Percentiles rank a stretch among this genome's conserved stretches.
Evolutionary conservation across 2,797 vertebrate species (phyloP).

Genomic region (Hoplostethus mediterraneus): DNA sequence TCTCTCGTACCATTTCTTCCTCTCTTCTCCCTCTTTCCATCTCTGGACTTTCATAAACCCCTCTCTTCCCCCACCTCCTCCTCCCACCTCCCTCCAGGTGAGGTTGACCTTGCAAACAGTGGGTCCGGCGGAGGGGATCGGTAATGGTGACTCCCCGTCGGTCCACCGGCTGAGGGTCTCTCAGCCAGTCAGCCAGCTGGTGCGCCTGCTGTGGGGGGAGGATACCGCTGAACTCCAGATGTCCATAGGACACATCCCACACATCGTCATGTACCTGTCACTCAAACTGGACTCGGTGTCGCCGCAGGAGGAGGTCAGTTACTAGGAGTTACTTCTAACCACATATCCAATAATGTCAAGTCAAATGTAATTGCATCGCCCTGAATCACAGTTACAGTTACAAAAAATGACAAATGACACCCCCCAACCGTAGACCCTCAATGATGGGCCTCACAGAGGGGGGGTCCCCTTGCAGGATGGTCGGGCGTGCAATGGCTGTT

Average conservation of each 20-base stretch:
- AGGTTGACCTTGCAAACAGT: slow-evolving; percentile 93
- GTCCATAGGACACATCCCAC: slow-evolving; percentile 85
- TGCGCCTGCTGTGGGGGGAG: slow-evolving; percentile 91
- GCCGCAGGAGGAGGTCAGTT: slow-evolving; percentile 90
- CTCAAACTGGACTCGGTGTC: slow-evolving; percentile 90
- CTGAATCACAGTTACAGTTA: too few relatives aligned
- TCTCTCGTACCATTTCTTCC: not conserved
- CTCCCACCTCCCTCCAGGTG: slow-evolving; percentile 81
- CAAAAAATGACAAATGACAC: too few relatives aligned
- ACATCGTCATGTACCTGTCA: slow-evolving; percentile 92
- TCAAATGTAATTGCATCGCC: too few relatives aligned
- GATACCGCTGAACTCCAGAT: slow-evolving; percentile 85
- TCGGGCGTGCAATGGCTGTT: not conserved
- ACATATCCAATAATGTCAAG: too few relatives aligned
- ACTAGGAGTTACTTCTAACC: too few relatives aligned
- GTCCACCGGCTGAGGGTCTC: slow-evolving; percentile 61
- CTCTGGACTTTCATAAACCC: too few relatives aligned
- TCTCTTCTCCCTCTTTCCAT: not conserved
- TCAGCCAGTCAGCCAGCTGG: slow-evolving; percentile 87
- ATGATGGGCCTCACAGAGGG: not conserved
- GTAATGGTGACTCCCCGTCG: not conserved
- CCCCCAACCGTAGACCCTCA: too few relatives aligned
- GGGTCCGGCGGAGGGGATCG: slow-evolving; percentile 47
- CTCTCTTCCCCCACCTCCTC: not conserved
- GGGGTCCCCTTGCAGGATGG: not conserved